Evolutionary conservation across 2,797 vertebrate genomes (phyloP).

Genomic region (Pseudomugil tenellus): DNA sequence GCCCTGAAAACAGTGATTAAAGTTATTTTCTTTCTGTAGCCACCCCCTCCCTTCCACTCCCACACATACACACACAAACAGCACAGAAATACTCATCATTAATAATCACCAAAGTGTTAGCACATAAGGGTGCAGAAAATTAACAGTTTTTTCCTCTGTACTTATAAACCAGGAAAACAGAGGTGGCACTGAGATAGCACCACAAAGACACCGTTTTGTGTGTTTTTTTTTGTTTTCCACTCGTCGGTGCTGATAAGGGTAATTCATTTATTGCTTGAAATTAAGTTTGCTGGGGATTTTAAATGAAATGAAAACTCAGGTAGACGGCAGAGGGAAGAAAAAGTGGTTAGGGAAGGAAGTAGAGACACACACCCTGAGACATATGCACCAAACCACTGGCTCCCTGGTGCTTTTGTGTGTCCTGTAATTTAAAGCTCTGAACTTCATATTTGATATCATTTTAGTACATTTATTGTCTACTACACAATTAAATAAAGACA

Average conservation of each 20-base stretch:
- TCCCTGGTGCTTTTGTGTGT: conserved; percentile 24
- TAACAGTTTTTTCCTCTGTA: conserved; percentile 56
- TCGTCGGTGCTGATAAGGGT: conserved; percentile 72
- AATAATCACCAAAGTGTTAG: conserved; percentile 53
- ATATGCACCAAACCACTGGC: background rate
- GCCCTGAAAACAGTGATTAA: conserved; percentile 24
- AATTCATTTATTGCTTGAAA: conserved; percentile 76
- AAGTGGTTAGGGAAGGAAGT: conserved; percentile 43
- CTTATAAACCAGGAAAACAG: conserved; percentile 52
- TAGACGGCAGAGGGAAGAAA: conserved; percentile 39
- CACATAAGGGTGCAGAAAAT: conserved; percentile 55
- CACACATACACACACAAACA: conserved; percentile 23
- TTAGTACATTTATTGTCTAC: background rate
- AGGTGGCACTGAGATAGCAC: conserved; percentile 39
- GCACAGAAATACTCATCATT: conserved; percentile 46
- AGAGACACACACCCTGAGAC: conserved; percentile 6
- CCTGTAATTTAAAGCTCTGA: conserved; percentile 11
- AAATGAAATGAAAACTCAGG: conserved; percentile 60
- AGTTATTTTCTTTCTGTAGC: conserved; percentile 15
- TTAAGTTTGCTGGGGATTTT: conserved; percentile 59
- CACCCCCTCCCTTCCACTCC: background rate
- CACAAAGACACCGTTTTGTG: conserved; percentile 4
- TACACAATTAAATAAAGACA: background rate
- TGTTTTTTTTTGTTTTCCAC: conserved; percentile 9
- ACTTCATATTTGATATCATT: conserved; percentile 2